Base-by-base conservation (phyloP, 1,140 invertebrate species). In the Mactra quadrangularis region DNA sequence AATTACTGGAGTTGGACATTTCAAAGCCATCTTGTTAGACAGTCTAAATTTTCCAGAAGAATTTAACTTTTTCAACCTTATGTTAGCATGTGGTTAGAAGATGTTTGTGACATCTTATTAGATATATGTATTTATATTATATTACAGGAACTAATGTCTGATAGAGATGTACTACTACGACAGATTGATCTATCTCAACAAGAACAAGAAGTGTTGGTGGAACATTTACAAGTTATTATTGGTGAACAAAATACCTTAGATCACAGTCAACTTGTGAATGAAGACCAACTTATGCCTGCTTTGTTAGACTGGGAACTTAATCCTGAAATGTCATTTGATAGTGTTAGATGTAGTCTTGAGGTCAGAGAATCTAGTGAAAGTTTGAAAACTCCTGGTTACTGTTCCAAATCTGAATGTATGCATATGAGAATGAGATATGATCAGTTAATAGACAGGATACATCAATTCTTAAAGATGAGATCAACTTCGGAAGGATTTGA, bases 71-170 rank as follows among this genome's bases (percentile, higher is more conserved):
- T n/a, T n/a, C n/a, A n/a, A n/a, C n/a, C n/a, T n/a, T n/a, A n/a
- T n/a, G n/a, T n/a, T n/a, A n/a, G n/a, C n/a, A n/a, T n/a, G n/a
- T n/a, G n/a, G n/a, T n/a, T n/a, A n/a, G n/a, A n/a, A n/a, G n/a
- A n/a, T n/a, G n/a, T n/a, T n/a, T n/a, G n/a, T n/a, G n/a, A n/a
- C n/a, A n/a, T n/a, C n/a, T n/a, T n/a, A n/a, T n/a, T n/a, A n/a
- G n/a, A n/a, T n/a, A n/a, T n/a, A n/a, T n/a, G n/a, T n/a, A n/a
- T n/a, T n/a, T n/a, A n/a, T n/a, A n/a, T n/a, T n/a, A 47, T 68
- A 70, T 85, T 87, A 22, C 77, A 91, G 90, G 87, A 90, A 45
- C 79, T 91, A 19, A 87, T 85, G 66, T 87, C 89, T 75, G 87
- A 84, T 4, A 76, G 88, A 70, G 90, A 91, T 84, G 87, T 74